These are phyloP conservation scores for Trypoxylus dichotomus DNA, from an alignment of 1,140 invertebrate genomes.

Conservation along the genomic window DNA sequence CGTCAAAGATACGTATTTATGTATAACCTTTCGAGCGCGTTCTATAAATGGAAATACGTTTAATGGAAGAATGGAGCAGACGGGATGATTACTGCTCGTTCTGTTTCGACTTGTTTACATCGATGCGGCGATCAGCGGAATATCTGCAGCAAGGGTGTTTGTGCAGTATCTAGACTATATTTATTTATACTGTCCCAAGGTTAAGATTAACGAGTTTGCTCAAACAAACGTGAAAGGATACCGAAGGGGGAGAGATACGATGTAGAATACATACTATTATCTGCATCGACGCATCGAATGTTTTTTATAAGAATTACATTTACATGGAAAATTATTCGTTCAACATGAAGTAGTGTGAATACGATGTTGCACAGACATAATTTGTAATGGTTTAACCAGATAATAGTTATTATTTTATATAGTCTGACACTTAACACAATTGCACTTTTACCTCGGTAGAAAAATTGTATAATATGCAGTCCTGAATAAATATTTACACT, in stretches of 20 bases:
- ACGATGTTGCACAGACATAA: too few species aligned
- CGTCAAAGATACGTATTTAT: neutral
- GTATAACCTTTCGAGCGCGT: neutral
- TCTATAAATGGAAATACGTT: neutral
- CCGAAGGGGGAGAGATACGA: neutral
- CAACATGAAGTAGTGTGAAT: too few species aligned
- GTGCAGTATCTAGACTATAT: slow-evolving; percentile 20
- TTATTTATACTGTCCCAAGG: slow-evolving; percentile 19
- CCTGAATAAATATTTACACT: too few species aligned
- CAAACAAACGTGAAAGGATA: slow-evolving; percentile 8
- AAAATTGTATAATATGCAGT: too few species aligned
- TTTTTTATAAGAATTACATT: neutral
- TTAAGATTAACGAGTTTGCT: slow-evolving; percentile 24
- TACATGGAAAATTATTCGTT: neutral
- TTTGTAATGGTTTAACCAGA: too few species aligned
- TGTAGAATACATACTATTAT: neutral
- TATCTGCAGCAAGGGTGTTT: slow-evolving; percentile 10
- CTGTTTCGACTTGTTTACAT: slow-evolving; percentile 8
- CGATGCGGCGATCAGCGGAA: neutral
- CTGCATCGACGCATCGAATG: neutral
- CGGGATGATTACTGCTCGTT: neutral
- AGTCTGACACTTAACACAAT: too few species aligned
- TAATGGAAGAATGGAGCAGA: neutral
- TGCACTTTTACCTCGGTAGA: too few species aligned
- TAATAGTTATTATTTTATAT: too few species aligned